phyloP scores from a whole-genome alignment of 2,113 vertebrate genomes.

The Tiliqua scincoides region DNA sequence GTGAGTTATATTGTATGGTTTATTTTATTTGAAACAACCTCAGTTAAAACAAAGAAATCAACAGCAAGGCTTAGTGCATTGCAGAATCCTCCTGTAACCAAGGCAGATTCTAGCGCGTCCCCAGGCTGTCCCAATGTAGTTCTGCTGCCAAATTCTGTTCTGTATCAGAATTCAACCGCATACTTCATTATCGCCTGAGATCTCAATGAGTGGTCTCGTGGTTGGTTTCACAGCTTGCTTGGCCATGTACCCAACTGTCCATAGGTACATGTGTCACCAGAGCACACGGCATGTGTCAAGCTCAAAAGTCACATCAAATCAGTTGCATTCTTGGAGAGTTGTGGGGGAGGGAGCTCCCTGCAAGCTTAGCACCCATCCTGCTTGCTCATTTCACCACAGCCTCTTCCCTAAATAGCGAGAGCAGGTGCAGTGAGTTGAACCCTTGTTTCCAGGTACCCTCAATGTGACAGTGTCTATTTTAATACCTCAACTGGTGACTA shows the following conservation, averaged over 20 bases:
- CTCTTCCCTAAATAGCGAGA: slow-evolving; percentile 3
- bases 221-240: not conserved
- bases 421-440: not conserved
- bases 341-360: not conserved
- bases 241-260: not conserved
- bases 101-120: not conserved
- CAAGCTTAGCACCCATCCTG: too few species aligned
- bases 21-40: too few species aligned
- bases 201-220: not conserved
- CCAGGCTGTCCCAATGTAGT: not conserved
- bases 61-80: too few species aligned
- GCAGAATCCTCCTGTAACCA: too few species aligned
- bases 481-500: not conserved
- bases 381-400: not conserved
- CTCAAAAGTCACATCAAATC: not conserved
- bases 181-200: not conserved
- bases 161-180: not conserved
- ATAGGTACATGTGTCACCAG: not conserved
- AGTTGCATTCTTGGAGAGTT: too few species aligned
- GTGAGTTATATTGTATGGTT: too few species aligned
- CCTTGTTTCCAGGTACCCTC: not conserved
- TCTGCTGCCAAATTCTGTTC: too few species aligned
- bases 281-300: not conserved
- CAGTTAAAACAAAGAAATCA: too few species aligned
- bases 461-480: not conserved